Evolutionary conservation across 2,113 vertebrate species (phyloP).

Genomic region (Mustela lutreola): DNA sequence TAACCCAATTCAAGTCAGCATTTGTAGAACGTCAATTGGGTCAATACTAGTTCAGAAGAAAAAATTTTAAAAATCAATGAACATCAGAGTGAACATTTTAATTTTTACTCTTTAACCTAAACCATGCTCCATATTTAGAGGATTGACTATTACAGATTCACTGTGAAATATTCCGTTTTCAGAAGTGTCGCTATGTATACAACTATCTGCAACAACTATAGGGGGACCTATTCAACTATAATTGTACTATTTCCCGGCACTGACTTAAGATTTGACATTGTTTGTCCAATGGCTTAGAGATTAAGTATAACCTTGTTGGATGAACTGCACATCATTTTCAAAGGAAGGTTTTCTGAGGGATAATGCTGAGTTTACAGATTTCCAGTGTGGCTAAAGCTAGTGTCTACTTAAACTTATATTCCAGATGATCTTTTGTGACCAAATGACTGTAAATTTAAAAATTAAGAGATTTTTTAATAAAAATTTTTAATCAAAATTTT

Average conservation of each 20-base stretch:
- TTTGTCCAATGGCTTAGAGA: constrained; percentile 30
- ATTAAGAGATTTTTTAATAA: neutral
- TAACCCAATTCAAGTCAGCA: constrained; percentile 72
- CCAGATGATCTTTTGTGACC: constrained; percentile 65
- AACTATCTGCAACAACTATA: neutral
- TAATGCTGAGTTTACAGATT: constrained; percentile 67
- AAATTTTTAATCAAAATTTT: neutral
- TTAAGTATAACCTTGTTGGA: neutral
- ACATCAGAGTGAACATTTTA: constrained; percentile 58
- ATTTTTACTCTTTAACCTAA: constrained; percentile 65
- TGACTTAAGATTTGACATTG: constrained; percentile 29
- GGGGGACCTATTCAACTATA: neutral
- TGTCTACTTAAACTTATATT: constrained; percentile 63
- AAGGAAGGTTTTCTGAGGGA: constrained; percentile 50
- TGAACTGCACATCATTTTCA: constrained; percentile 15
- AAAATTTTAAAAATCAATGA: constrained; percentile 77
- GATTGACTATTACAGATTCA: neutral
- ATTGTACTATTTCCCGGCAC: constrained; percentile 8
- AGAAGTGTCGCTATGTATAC: constrained; percentile 5
- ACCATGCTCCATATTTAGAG: constrained; percentile 47
- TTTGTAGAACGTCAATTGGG: constrained; percentile 66
- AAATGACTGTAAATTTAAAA: constrained; percentile 20
- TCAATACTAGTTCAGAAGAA: constrained; percentile 75
- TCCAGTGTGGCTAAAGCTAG: neutral
- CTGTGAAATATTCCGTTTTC: constrained; percentile 50